phyloP scores from a whole-genome alignment of 2,113 vertebrate species.

The Ovis aries region DNA sequence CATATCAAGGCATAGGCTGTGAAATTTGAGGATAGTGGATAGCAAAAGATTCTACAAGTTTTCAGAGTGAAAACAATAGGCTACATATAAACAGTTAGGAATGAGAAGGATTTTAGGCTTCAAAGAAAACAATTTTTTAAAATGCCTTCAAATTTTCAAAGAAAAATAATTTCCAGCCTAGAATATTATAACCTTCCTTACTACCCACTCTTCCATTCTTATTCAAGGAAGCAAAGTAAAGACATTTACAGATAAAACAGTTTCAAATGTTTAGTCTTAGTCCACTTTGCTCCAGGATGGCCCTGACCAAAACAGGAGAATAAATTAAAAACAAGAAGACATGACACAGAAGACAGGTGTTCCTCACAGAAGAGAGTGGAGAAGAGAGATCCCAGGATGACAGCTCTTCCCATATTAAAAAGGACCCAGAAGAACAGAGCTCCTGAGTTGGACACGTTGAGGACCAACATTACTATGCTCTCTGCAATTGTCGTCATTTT shows the following conservation, averaged over 20 bases:
- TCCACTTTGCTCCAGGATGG: neutral
- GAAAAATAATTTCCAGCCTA: neutral
- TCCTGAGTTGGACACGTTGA: neutral
- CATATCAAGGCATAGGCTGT: neutral
- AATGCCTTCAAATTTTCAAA: neutral
- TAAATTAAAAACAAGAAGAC: neutral
- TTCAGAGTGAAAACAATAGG: neutral
- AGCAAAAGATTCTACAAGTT: neutral
- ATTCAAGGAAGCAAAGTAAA: neutral
- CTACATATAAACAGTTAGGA: neutral
- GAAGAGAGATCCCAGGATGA: neutral
- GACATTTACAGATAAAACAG: neutral
- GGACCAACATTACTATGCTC: neutral
- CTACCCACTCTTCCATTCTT: neutral
- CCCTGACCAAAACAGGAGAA: neutral
- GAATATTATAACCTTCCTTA: neutral
- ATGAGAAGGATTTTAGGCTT: neutral
- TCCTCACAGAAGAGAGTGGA: neutral
- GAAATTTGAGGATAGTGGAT: neutral
- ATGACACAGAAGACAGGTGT: neutral
- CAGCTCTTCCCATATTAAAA: neutral
- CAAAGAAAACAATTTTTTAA: neutral
- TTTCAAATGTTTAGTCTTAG: neutral
- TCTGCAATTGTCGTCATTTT: neutral
- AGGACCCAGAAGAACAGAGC: neutral